Evolutionary conservation across 2,797 vertebrate species (phyloP).

Genomic region (Sternarchorhynchus goeldii): DNA sequence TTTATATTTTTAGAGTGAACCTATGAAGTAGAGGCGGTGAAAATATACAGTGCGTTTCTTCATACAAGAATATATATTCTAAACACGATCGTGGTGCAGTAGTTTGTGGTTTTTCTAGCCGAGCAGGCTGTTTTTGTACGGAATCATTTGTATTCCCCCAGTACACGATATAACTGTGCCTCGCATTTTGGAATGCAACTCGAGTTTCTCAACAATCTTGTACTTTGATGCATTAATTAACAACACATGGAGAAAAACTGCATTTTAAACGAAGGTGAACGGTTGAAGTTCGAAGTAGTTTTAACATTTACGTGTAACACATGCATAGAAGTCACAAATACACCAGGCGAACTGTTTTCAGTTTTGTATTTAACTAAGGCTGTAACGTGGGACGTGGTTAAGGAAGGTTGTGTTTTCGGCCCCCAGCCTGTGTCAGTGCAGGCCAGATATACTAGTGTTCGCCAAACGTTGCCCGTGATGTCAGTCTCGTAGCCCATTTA

Average conservation of each 20-base stretch:
- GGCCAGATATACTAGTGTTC: background rate
- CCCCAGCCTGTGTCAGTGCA: background rate
- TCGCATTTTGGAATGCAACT: background rate
- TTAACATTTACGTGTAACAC: background rate
- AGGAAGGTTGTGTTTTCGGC: background rate
- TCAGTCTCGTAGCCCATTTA: background rate
- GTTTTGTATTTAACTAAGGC: background rate
- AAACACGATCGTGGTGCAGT: too few species aligned
- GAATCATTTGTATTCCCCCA: background rate
- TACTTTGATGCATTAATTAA: background rate
- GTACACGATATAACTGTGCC: background rate
- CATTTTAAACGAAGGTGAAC: background rate
- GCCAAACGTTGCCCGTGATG: background rate
- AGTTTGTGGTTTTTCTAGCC: too few species aligned
- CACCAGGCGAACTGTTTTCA: background rate
- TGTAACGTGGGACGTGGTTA: background rate
- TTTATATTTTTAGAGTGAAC: too few species aligned
- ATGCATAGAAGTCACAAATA: background rate
- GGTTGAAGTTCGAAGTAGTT: background rate
- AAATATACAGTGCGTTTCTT: too few species aligned
- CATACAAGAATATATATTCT: too few species aligned
- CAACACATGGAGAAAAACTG: background rate
- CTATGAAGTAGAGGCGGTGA: too few species aligned
- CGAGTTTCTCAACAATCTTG: too few species aligned
- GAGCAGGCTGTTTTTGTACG: background rate